Percentiles rank a stretch among this genome's conserved stretches.
These are phyloP conservation scores for Miltochrista miniata DNA, from an alignment of 2,888 invertebrate species.

Conservation along the genomic window DNA sequence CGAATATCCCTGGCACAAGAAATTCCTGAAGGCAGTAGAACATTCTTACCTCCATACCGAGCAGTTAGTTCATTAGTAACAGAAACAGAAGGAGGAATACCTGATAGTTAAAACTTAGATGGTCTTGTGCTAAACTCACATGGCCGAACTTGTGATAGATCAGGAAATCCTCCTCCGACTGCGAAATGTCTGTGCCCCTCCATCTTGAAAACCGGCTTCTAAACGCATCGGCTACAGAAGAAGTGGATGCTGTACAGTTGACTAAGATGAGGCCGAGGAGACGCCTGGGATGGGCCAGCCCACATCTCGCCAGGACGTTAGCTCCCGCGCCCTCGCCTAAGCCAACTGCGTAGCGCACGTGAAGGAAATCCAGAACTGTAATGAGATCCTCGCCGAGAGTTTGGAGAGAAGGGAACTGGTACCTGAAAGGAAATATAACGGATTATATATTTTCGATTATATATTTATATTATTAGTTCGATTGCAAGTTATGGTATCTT, in stretches of 20 bases:
- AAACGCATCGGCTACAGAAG: constrained; percentile 93
- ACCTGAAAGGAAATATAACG: constrained; percentile 72
- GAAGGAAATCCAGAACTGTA: constrained; percentile 91
- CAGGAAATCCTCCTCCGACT: constrained; percentile 94
- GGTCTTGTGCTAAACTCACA: constrained; percentile 88
- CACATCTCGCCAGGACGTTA: constrained; percentile 93
- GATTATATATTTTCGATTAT: no score
- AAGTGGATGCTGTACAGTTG: constrained; percentile 94
- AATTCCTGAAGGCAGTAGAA: constrained; percentile 13
- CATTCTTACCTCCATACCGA: constrained; percentile 23
- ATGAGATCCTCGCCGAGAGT: constrained; percentile 91
- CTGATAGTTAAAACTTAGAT: constrained; percentile 65
- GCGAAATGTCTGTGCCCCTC: constrained; percentile 92
- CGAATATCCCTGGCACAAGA: neutral
- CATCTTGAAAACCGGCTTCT: constrained; percentile 93
- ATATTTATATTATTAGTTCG: no score
- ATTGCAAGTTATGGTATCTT: no score
- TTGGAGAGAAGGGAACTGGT: constrained; percentile 92
- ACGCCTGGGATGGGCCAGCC: constrained; percentile 90
- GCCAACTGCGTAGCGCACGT: constrained; percentile 92
- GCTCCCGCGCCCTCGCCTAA: constrained; percentile 95
- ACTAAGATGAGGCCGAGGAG: constrained; percentile 92
- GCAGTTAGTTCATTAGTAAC: constrained; percentile 54
- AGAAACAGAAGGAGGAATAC: constrained; percentile 58
- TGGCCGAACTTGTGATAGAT: constrained; percentile 96